phyloP scores from a whole-genome alignment of 2,797 vertebrate species.

The Leontocebus nigricollis region DNA sequence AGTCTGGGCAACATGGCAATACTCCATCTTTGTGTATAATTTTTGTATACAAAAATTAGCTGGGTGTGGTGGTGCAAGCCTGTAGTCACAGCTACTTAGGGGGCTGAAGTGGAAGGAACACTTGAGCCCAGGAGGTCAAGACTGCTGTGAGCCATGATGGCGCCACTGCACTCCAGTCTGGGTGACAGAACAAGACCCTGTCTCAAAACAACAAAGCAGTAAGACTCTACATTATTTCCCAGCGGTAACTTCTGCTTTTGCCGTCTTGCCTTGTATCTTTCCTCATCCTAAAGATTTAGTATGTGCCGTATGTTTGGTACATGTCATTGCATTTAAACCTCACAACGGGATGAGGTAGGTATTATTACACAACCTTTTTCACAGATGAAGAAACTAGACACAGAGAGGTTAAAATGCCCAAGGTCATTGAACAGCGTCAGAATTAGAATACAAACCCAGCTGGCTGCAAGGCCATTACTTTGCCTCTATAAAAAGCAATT shows the following conservation, averaged over 20 bases:
- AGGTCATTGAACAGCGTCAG: not conserved
- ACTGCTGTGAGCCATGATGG: not conserved
- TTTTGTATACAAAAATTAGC: not conserved
- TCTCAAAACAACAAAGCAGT: not conserved
- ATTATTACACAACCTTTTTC: not conserved
- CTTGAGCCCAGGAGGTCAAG: not conserved
- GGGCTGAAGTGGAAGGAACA: not conserved
- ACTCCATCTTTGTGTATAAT: not conserved
- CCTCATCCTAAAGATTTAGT: not conserved
- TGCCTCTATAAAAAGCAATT: not conserved
- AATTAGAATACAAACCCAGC: constrained; percentile 11
- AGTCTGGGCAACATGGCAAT: not conserved
- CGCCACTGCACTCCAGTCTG: not conserved
- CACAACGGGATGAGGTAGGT: not conserved
- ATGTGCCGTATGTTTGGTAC: not conserved
- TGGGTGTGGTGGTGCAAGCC: not conserved
- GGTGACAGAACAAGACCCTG: not conserved
- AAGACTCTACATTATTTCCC: not conserved
- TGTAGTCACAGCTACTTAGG: not conserved
- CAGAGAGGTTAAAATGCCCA: not conserved
- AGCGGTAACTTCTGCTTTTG: not conserved
- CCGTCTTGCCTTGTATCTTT: not conserved
- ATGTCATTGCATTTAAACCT: not conserved
- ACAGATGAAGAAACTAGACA: not conserved
- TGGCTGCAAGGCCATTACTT: not conserved